Conservation (phyloP, 1,140 invertebrate species). For the Grapholita molesta region DNA sequence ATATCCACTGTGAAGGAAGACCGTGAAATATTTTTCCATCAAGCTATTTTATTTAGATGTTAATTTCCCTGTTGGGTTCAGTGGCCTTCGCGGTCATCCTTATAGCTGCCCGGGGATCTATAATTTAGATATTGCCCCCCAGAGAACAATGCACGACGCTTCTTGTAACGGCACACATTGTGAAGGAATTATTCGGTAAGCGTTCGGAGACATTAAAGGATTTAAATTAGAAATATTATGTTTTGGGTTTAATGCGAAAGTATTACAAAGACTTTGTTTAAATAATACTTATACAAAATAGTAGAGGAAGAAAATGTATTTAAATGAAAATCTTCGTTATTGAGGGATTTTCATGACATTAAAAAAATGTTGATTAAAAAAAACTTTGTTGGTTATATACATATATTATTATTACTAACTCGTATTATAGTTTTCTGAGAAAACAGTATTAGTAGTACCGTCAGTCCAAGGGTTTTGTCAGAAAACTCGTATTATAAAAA, state of each 20-base stretch:
- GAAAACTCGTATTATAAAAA: too few species aligned
- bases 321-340: too few species aligned
- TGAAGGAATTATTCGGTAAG: not conserved
- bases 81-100: conserved; percentile 29
- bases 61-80: not conserved
- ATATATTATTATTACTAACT: too few species aligned
- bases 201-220: not conserved
- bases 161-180: not conserved
- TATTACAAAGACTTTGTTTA: not conserved
- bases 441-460: too few species aligned
- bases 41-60: not conserved
- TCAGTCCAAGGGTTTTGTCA: too few species aligned
- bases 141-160: conserved; percentile 23
- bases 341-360: too few species aligned
- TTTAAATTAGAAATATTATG: not conserved
- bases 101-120: conserved; percentile 27
- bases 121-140: conserved; percentile 36
- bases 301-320: too few species aligned
- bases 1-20: not conserved
- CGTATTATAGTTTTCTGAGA: too few species aligned
- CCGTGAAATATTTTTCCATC: not conserved
- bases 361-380: too few species aligned
- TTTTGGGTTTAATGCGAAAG: not conserved
- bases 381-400: too few species aligned
- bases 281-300: not conserved